These are phyloP conservation scores for Eristalis arbustorum DNA, from an alignment of 2,888 invertebrate species.

Conservation along the genomic window DNA sequence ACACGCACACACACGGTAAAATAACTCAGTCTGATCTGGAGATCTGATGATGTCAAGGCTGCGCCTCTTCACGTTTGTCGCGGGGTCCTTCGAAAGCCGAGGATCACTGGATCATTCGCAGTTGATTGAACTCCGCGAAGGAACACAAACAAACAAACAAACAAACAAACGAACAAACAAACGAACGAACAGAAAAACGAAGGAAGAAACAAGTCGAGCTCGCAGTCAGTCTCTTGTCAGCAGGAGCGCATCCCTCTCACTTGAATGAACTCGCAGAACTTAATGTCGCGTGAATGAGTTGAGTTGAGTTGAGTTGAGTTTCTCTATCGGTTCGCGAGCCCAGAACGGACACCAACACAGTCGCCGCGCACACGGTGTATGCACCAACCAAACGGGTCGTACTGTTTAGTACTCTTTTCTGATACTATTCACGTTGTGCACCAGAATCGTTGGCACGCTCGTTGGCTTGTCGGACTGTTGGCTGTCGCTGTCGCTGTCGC, in stretches of 20 bases:
- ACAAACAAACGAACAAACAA: not conserved
- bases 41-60: no score
- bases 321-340: no score
- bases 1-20: not conserved
- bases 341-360: no score
- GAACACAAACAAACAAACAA: no score
- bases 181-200: no score
- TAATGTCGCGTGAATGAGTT: constrained; percentile 62
- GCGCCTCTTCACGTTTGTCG: no score
- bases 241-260: constrained; percentile 44
- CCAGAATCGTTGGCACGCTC: constrained; percentile 62
- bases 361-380: no score
- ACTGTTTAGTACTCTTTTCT: constrained; percentile 33
- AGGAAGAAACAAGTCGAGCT: not conserved
- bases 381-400: not conserved
- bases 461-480: not conserved
- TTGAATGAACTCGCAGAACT: constrained; percentile 53
- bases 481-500: constrained; percentile 6
- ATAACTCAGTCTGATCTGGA: not conserved
- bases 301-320: no score
- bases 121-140: constrained; percentile 58
- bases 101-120: constrained; percentile 31
- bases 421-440: constrained; percentile 13
- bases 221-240: constrained; percentile 30
- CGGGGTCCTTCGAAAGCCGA: not conserved